Evolutionary conservation across 2,888 invertebrate genomes (phyloP), one percentile per base, ranked within the genome.

Genomic region (Parnassius mnemosyne): DNA sequence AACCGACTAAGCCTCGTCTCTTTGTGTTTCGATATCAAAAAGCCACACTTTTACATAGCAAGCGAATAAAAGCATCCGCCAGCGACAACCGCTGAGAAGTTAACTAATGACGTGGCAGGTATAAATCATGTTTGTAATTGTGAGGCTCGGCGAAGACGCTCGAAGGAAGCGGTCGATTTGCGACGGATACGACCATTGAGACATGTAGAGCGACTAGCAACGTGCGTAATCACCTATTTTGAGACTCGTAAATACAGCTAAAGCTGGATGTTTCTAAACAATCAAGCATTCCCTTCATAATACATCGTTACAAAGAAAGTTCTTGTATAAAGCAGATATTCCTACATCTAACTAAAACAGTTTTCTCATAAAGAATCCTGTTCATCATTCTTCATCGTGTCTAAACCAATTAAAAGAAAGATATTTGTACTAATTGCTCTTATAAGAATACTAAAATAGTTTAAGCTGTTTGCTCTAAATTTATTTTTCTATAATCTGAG

Each of bases 131-230:
- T 77, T 80, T 71, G 83, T 86, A 88, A 87, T 84, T 80, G 58
- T 65, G 64, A 55, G 63, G 60, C 65, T 66, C 64, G 63, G 76
- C 74, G 77, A 84, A 85, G 86, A 86, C 78, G 80, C 73, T 70
- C 80, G 81, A 72, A 89, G 91, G 90, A 91, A 89, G 78, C 83
- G 77, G 87, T 67, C 84, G 84, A 90, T 91, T 91, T 90, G 87
- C 88, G 80, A 85, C 90, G 89, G 90, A 89, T 87, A 89, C 80
- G 81, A 78, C 83, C 81, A 87, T 82, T 87, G 86, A 84, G 79
- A 81, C 83, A 84, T 85, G 81, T 85, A 80, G 84, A 83, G 76
- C 82, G 46, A 53, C 63, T 59, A 55, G 54, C 12, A 75, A 70
- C 68, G 72, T 67, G 69, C 68, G 69, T 64, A 61, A 57, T 60